Evolutionary conservation across 35 echinoderm and acorn worm species (phyloP), one percentile per base, ranked within the genome.

Genomic region (Heliocidaris tuberculata): DNA sequence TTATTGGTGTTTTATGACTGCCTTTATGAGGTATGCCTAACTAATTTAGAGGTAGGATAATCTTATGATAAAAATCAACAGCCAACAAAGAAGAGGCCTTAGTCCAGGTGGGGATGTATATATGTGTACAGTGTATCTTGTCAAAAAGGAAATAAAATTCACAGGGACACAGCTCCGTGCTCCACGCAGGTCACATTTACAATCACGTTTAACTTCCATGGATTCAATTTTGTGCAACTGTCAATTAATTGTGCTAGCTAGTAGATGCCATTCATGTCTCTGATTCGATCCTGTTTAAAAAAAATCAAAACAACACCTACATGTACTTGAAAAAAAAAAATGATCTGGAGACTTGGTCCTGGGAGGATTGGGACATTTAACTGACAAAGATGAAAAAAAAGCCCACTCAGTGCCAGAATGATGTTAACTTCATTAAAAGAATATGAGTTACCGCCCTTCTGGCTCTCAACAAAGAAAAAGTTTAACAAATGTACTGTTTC

Each of bases 61-160:
- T n/a, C 65, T 78, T 78, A 78, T 78, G 65, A 78, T 78, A 78
- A 78, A 78, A 21, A 78, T 78, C 65, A 78, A 56, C 52, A 56
- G 7, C 65, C 21, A 78, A 78, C 65, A 78, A 19, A 27, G 21
- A 78, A 78, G 65, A 78, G 65, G 65, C 65, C 65, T 78, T 19
- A 78, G 65, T 78, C 65, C 65, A 3, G 21, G 65, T 78, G 65
- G 65, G 27, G 27, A n/a, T n/a, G 21, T 78, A 19, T 78, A n/a
- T 7, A 78, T 42, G 3, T n/a, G 21, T 78, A 78, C 17, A 21
- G 21, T 78, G 65, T 78, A 78, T 78, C 65, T 78, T 78, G 65
- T 27, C 27, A 78, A 78, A 78, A n/a, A 24, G 27, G 17, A 78
- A 78, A 78, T 78, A 78, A 78, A 78, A 78, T 78, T n/a, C 65